phyloP scores from a whole-genome alignment of 2,888 invertebrate genomes.

The Pollenia griseotomentosa region DNA sequence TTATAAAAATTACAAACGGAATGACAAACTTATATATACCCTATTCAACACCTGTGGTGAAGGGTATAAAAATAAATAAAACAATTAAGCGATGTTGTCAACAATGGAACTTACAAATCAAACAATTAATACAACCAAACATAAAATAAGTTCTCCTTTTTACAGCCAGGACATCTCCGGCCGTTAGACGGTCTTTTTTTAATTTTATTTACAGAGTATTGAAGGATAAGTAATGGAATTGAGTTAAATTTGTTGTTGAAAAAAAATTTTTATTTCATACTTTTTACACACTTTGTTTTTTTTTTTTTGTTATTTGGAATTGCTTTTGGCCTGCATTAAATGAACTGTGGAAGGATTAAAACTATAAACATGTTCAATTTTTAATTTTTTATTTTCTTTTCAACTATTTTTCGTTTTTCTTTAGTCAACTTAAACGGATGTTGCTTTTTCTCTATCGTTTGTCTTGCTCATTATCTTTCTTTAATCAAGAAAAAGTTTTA shows the following conservation, averaged over 20 bases:
- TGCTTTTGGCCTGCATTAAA: conserved; percentile 56
- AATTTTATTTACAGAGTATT: conserved; percentile 54
- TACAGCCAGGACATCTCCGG: background rate
- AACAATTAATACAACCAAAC: background rate
- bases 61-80: too few relatives aligned
- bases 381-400: background rate
- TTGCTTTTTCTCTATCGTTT: conserved; percentile 26
- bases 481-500: conserved; percentile 56
- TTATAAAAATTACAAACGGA: too few relatives aligned
- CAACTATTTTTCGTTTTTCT: background rate
- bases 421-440: conserved; percentile 37
- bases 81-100: conserved; percentile 63
- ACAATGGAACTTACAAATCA: conserved; percentile 35
- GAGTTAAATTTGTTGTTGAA: conserved; percentile 30
- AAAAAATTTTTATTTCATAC: conserved; percentile 10
- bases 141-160: background rate
- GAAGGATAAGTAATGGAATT: conserved; percentile 71
- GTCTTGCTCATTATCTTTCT: conserved; percentile 5
- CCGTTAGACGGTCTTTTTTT: background rate
- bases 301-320: conserved; percentile 8
- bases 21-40: too few relatives aligned
- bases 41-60: too few relatives aligned
- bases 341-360: conserved; percentile 64
- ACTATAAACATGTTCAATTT: conserved; percentile 56
- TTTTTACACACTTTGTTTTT: background rate